Percentiles rank a stretch among this genome's conserved stretches.
Conservation (phyloP, 2,888 invertebrate species). For the Scaptomyza flava region DNA sequence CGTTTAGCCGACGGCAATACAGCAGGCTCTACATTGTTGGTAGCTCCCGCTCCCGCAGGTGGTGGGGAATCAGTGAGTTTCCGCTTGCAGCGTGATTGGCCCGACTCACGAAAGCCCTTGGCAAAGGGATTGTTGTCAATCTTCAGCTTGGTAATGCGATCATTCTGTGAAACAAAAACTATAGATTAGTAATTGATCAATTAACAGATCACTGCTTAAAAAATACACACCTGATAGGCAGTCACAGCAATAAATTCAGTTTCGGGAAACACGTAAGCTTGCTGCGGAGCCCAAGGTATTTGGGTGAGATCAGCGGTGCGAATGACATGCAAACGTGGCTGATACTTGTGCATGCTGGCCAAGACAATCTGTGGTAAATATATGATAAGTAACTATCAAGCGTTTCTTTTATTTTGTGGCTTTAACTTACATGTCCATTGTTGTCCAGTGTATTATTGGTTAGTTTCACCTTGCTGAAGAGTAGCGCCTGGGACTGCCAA, state of each 20-base stretch:
- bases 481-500: conserved; percentile 92
- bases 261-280: conserved; percentile 89
- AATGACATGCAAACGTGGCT: conserved; percentile 93
- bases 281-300: conserved; percentile 89
- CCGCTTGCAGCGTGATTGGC: conserved; percentile 89
- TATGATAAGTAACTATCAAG: conserved; percentile 17
- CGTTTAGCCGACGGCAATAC: conserved; percentile 73
- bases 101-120: conserved; percentile 95
- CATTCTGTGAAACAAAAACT: conserved; percentile 87
- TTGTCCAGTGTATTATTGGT: conserved; percentile 93
- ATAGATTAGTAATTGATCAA: conserved; percentile 39
- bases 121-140: conserved; percentile 97
- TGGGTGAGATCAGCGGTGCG: conserved; percentile 89
- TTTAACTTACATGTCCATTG: conserved; percentile 89
- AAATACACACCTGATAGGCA: conserved; percentile 92
- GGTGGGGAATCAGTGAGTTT: conserved; percentile 85
- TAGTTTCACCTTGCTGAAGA: conserved; percentile 92
- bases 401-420: background rate
- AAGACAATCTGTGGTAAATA: conserved; percentile 89
- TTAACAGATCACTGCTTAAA: background rate
- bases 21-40: conserved; percentile 45
- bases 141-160: conserved; percentile 93
- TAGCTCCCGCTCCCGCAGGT: conserved; percentile 33
- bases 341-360: conserved; percentile 98
- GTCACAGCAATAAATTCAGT: conserved; percentile 98